These are phyloP conservation scores for Syrista parreyssii DNA, from an alignment of 2,888 invertebrate genomes.

Conservation along the genomic window DNA sequence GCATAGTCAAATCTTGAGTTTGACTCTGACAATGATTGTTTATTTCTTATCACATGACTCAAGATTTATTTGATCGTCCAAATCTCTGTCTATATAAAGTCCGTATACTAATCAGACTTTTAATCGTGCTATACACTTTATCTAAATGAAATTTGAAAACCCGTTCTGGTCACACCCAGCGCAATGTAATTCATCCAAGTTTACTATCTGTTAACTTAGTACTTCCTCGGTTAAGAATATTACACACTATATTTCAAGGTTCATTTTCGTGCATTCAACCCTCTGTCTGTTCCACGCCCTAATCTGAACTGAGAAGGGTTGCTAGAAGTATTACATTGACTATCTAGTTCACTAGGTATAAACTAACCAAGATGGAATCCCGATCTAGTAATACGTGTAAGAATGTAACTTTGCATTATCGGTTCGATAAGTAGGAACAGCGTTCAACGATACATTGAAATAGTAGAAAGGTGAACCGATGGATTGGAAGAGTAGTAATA, in stretches of 20 bases:
- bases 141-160: conserved; percentile 32
- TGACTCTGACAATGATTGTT: neutral
- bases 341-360: neutral
- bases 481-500: neutral
- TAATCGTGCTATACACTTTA: neutral
- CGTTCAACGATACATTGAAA: neutral
- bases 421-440: neutral
- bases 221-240: conserved; percentile 26
- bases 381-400: neutral
- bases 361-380: neutral
- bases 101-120: neutral
- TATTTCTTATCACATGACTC: neutral
- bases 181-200: neutral
- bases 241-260: conserved; percentile 39
- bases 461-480: neutral
- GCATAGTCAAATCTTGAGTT: neutral
- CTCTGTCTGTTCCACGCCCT: conserved; percentile 28
- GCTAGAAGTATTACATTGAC: neutral
- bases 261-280: conserved; percentile 39
- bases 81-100: neutral
- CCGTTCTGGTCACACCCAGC: conserved; percentile 44
- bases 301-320: conserved; percentile 10
- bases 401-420: conserved; percentile 9
- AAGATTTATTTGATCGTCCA: neutral
- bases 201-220: conserved; percentile 10